Evolutionary conservation across 2,113 vertebrate genomes (phyloP).

Genomic region (Promerops cafer): DNA sequence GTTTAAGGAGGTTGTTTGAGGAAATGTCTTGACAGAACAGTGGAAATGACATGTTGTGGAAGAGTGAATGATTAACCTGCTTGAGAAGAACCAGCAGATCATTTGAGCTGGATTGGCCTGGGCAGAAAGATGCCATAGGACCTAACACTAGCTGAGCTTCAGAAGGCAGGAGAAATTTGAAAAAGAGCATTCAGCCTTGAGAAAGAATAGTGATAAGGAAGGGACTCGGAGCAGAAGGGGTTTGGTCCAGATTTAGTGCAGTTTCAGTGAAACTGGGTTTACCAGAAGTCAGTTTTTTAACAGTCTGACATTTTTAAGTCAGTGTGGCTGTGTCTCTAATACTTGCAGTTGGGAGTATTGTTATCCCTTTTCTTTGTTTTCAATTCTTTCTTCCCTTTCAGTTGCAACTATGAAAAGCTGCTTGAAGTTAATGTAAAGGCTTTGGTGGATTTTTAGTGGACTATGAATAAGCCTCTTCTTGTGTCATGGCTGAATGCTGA

Average conservation of each 20-base stretch:
- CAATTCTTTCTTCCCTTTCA: background rate
- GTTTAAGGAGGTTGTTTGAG: background rate
- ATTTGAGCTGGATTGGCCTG: background rate
- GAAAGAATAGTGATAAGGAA: background rate
- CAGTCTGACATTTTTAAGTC: background rate
- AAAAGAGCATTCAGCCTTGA: background rate
- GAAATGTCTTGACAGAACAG: background rate
- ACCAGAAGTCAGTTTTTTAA: background rate
- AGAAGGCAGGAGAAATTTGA: background rate
- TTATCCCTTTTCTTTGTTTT: background rate
- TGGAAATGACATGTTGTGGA: background rate
- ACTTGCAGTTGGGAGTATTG: background rate
- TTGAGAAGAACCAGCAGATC: background rate
- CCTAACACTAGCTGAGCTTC: background rate
- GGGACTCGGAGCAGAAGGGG: background rate
- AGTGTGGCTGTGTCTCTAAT: background rate
- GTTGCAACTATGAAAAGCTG: background rate
- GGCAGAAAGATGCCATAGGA: background rate
- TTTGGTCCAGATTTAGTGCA: background rate
- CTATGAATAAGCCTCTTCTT: background rate
- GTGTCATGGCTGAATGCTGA: conserved; percentile 6
- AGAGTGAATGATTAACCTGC: background rate
- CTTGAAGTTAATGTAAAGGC: background rate
- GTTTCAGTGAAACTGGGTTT: background rate
- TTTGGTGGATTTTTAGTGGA: background rate